Conservation (phyloP, 2,888 invertebrate species). For the Nephrotoma appendiculata region DNA sequence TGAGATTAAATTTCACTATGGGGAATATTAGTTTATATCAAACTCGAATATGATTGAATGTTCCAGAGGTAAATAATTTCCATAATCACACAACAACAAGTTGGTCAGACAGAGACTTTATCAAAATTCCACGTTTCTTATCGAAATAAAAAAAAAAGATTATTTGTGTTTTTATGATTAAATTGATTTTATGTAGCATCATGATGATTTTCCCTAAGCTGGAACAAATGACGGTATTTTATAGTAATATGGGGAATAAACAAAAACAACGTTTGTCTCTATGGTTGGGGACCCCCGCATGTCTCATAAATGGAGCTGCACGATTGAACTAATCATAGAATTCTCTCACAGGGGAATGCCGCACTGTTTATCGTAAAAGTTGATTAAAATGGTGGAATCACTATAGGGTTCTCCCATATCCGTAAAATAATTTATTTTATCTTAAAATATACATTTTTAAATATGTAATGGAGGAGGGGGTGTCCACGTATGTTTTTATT, state of each 20-base stretch:
- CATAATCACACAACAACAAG: neutral
- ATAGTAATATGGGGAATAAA: neutral
- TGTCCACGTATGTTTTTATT: no score
- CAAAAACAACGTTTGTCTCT: no score
- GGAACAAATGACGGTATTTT: neutral
- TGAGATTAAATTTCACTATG: neutral
- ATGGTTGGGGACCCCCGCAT: no score
- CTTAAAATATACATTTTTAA: no score
- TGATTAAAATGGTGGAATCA: no score
- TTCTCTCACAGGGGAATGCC: no score
- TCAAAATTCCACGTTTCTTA: neutral
- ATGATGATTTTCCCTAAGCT: neutral
- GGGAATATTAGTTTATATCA: neutral
- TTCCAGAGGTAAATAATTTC: neutral
- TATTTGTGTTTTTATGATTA: neutral
- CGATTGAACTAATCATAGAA: neutral
- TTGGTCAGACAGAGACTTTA: neutral
- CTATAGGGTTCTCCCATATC: no score
- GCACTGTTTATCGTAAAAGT: no score
- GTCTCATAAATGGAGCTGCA: neutral
- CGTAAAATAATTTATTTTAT: no score
- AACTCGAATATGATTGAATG: no score
- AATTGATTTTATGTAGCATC: neutral
- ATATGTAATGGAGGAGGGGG: no score
- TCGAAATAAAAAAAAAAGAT: neutral